Base-by-base conservation (phyloP, 2,888 invertebrate species). In the Arctia plantaginis region DNA sequence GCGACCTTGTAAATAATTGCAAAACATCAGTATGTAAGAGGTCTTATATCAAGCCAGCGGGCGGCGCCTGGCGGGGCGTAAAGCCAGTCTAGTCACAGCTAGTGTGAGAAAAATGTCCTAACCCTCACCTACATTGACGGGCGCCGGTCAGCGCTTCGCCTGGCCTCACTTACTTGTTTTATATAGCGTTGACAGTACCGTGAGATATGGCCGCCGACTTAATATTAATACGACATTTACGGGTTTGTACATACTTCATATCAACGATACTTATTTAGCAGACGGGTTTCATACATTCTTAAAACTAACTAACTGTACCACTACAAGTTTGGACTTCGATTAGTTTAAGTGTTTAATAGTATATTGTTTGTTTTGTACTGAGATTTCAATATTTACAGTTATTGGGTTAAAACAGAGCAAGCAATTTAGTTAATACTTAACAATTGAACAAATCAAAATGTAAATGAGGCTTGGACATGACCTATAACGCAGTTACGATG, bases 91-190 rank as follows among this genome's bases (percentile, higher is more conserved):
- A 74, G 74, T 82, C 77, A 33, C 82, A 82, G 84, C 80, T 88
- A 93, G 93, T 94, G 94, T 94, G 94, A 94, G 94, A 94, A 93
- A 93, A 94, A 93, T 93, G 86, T 88, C 85, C 90, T 94, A 93
- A 91, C 94, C 94, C 93, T 94, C 93, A 94, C 94, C 94, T 93
- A 94, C 84, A 88, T 80, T 74, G 41, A 75, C 23, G 77, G 79
- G 83, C 86, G 84, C 85, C 86, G 87, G 82, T 85, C 84, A 83
- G 83, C 80, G 82, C 81, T 85, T 84, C 85, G 80, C 73, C 78
- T 74, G 84, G 79, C 84, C 84, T 80, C 74, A 72, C 73, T 23
- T 68, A 74, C 73, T 69, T 71, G 80, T 79, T 80, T 33, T 67
- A 62, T 74, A 62, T 71, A 59, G 44, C 33, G 27, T 65, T 35